Conservation (phyloP, 2,888 invertebrate species). For the Chloroclysta siterata region DNA sequence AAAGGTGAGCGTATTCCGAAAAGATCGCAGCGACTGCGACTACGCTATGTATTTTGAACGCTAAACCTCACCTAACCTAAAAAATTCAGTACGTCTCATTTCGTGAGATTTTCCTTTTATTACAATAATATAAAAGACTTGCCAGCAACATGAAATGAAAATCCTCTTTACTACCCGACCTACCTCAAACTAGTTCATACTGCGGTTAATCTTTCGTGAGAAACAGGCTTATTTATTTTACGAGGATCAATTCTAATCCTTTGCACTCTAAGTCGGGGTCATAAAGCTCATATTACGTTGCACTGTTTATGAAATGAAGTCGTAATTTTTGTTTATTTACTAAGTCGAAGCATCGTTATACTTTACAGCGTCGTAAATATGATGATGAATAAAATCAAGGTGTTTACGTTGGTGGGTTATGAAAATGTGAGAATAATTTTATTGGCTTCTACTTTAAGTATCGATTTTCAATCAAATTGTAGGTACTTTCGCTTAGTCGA, state of each 20-base stretch:
- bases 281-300: slow-evolving; percentile 28
- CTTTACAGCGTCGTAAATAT: slow-evolving; percentile 37
- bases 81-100: not conserved
- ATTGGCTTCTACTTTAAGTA: slow-evolving; percentile 19
- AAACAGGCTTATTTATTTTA: slow-evolving; percentile 23
- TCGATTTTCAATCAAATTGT: slow-evolving; percentile 20
- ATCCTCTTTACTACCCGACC: slow-evolving; percentile 20
- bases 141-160: slow-evolving; percentile 14
- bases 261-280: slow-evolving; percentile 10
- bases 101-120: slow-evolving; percentile 1
- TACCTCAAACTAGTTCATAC: slow-evolving; percentile 29
- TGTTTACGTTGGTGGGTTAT: slow-evolving; percentile 38
- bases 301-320: slow-evolving; percentile 26
- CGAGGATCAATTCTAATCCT: slow-evolving; percentile 9
- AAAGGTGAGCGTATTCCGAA: too few relatives aligned
- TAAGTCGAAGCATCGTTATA: slow-evolving; percentile 40
- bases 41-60: not conserved
- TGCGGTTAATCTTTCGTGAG: slow-evolving; percentile 37
- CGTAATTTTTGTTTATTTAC: slow-evolving; percentile 41
- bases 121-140: not conserved
- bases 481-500: not conserved
- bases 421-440: slow-evolving; percentile 22
- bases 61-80: not conserved
- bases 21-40: too few relatives aligned
- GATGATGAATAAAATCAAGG: slow-evolving; percentile 39